These are phyloP conservation scores for Heterochromis multidens DNA, from an alignment of 2,113 vertebrate genomes.

Conservation along the genomic window DNA sequence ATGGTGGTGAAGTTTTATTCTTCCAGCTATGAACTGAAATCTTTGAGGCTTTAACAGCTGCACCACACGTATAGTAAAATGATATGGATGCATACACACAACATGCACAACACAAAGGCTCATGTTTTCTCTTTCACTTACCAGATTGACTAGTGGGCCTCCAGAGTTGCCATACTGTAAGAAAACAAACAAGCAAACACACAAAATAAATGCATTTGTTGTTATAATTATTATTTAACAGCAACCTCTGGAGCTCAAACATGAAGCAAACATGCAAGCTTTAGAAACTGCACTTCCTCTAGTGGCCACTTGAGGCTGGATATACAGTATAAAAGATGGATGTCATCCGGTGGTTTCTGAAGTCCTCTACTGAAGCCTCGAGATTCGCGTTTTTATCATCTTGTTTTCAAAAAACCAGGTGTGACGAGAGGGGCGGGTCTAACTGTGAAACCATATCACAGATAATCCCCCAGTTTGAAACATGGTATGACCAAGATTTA, in stretches of 20 bases:
- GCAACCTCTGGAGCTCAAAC: background rate
- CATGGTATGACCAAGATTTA: background rate
- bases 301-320: background rate
- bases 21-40: background rate
- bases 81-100: background rate
- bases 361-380: fast-evolving
- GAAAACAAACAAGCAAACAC: constrained; percentile 42
- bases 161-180: constrained; percentile 96
- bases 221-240: background rate
- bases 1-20: background rate
- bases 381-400: background rate
- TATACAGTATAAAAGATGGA: too few relatives aligned
- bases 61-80: background rate
- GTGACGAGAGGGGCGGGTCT: background rate
- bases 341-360: background rate
- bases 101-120: too few relatives aligned
- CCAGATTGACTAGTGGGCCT: constrained; percentile 97
- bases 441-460: fast-evolving
- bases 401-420: too few relatives aligned
- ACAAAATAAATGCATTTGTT: background rate
- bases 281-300: background rate
- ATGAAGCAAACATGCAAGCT: background rate
- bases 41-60: too few relatives aligned
- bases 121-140: constrained; percentile 68
- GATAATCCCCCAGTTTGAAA: background rate